phyloP scores from a whole-genome alignment of 2,797 vertebrate genomes.

The Tragelaphus oryx region DNA sequence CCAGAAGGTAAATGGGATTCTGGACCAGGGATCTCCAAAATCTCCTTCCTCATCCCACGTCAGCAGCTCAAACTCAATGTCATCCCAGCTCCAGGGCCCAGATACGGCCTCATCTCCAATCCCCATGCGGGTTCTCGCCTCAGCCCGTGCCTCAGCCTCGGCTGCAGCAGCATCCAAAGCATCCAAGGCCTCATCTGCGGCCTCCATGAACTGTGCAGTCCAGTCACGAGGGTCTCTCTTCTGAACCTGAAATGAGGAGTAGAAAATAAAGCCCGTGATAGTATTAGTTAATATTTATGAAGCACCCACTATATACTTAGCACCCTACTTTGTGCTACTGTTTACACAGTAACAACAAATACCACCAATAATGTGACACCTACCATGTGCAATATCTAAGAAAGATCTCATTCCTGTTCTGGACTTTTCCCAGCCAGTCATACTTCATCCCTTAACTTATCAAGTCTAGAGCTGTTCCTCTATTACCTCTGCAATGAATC shows the following conservation, averaged over 20 bases:
- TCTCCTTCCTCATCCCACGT: conserved; percentile 75
- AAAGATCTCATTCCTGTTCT: conserved; percentile 22
- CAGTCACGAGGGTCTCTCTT: conserved; percentile 86
- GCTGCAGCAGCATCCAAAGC: conserved; percentile 69
- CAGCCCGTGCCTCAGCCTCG: conserved; percentile 66
- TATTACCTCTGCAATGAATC: conserved; percentile 88
- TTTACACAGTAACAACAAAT: background rate
- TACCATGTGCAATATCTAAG: background rate
- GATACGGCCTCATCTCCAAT: conserved; percentile 73
- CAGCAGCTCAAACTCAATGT: conserved; percentile 74
- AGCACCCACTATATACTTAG: background rate
- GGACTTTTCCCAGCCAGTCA: background rate
- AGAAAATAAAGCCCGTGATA: conserved; percentile 20
- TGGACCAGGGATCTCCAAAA: conserved; percentile 72
- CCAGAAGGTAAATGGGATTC: conserved; percentile 74
- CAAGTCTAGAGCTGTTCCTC: background rate
- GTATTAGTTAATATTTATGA: background rate
- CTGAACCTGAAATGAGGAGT: conserved; percentile 79
- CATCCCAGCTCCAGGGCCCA: conserved; percentile 75
- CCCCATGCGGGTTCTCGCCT: conserved; percentile 72
- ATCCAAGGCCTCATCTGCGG: conserved; percentile 70
- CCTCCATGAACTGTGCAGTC: conserved; percentile 86
- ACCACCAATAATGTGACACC: background rate
- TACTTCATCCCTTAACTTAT: background rate
- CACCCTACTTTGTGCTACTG: background rate